These are phyloP conservation scores for Temnothorax unifasciatus DNA, from an alignment of 2,888 invertebrate genomes.

Conservation along the genomic window DNA sequence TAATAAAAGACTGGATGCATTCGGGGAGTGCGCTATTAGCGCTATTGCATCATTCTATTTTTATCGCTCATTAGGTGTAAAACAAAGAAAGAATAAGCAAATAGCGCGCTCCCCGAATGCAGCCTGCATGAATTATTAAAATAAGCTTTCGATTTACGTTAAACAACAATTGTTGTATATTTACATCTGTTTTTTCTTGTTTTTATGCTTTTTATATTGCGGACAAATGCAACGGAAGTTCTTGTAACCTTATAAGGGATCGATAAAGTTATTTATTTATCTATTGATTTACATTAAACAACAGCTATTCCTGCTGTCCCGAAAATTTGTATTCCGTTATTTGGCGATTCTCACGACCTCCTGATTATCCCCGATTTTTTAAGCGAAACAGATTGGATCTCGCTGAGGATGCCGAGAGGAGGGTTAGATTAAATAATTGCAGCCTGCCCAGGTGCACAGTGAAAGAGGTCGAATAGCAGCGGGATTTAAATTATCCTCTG, in stretches of 20 bases:
- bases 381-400: constrained; percentile 14
- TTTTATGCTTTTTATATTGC: not conserved
- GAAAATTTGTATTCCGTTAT: constrained; percentile 10
- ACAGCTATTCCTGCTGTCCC: not conserved
- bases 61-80: too few relatives aligned
- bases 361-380: constrained; percentile 10
- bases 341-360: not conserved
- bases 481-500: constrained; percentile 9
- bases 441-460: not conserved
- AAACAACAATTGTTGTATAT: not conserved
- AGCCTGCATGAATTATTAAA: not conserved
- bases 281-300: not conserved
- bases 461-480: constrained; percentile 4
- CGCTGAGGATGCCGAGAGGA: not conserved
- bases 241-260: not conserved
- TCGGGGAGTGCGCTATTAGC: too few relatives aligned
- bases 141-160: not conserved
- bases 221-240: not conserved
- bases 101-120: too few relatives aligned
- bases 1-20: not conserved
- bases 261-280: not conserved
- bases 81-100: too few relatives aligned
- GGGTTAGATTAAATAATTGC: constrained; percentile 25
- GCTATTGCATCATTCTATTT: too few relatives aligned
- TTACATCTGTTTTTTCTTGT: not conserved